A percentile compares a stretch with the other conserved stretches of the same genome.
Conservation (phyloP, 2,888 invertebrate species). For the Lacanobia oleracea region DNA sequence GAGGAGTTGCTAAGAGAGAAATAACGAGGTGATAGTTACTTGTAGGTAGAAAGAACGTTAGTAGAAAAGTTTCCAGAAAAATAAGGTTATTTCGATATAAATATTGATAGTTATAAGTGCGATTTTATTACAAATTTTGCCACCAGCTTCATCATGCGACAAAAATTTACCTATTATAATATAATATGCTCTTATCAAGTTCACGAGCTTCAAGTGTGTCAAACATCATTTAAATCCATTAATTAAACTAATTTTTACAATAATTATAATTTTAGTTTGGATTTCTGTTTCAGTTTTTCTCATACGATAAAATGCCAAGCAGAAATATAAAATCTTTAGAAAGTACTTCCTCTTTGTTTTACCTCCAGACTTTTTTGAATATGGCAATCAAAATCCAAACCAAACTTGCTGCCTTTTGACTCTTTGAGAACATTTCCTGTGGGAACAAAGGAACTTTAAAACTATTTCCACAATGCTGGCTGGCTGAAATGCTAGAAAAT, state of each 20-base stretch:
- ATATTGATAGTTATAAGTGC: too few relatives aligned
- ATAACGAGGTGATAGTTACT: slow-evolving; percentile 21
- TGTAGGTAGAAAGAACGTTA: background rate
- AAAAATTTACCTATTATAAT: too few relatives aligned
- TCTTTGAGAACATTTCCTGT: slow-evolving; percentile 14
- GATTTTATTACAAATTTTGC: too few relatives aligned
- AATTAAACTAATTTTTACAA: too few relatives aligned
- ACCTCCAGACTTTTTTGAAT: slow-evolving; percentile 4
- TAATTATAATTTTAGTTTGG: too few relatives aligned
- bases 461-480: slow-evolving; percentile 8
- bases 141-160: too few relatives aligned
- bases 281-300: too few relatives aligned
- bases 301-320: too few relatives aligned
- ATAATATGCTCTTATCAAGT: too few relatives aligned
- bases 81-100: background rate
- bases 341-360: background rate
- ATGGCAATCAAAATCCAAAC: slow-evolving; percentile 1
- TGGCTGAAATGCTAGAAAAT: slow-evolving; percentile 15
- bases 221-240: too few relatives aligned
- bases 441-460: slow-evolving; percentile 8
- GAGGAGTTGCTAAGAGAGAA: slow-evolving; percentile 20
- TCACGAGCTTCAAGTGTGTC: too few relatives aligned
- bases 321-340: background rate
- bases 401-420: slow-evolving; percentile 1
- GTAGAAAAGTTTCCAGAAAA: background rate